phyloP scores from a whole-genome alignment of 2,888 invertebrate genomes.

The Erpobdella octoculata region DNA sequence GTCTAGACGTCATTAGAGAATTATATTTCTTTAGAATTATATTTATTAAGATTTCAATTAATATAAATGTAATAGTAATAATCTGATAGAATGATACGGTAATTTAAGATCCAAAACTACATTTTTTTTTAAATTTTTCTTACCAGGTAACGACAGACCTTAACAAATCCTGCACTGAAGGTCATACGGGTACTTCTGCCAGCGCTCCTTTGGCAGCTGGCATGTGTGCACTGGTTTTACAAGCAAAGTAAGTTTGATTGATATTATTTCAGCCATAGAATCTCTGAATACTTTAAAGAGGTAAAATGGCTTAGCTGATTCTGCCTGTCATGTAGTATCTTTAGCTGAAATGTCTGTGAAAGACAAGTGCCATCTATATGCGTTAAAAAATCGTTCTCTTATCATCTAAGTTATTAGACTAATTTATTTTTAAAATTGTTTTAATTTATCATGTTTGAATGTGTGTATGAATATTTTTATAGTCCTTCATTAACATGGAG shows the following conservation, averaged over 20 bases:
- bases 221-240: slow-evolving; percentile 55
- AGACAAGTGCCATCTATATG: no score
- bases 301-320: no score
- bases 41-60: background rate
- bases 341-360: no score
- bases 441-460: no score
- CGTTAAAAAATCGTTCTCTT: no score
- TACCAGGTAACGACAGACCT: slow-evolving; percentile 73
- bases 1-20: background rate
- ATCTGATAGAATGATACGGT: background rate
- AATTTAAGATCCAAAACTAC: background rate
- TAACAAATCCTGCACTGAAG: slow-evolving; percentile 76
- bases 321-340: no score
- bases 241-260: slow-evolving; percentile 53
- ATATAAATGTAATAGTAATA: background rate
- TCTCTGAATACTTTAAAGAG: no score
- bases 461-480: no score
- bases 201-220: slow-evolving; percentile 59
- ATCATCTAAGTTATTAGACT: no score
- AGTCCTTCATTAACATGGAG: slow-evolving; percentile 82
- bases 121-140: background rate
- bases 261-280: no score
- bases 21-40: background rate
- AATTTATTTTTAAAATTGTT: no score
- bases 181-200: slow-evolving; percentile 60